Evolutionary conservation across 2,113 vertebrate species (phyloP).

Genomic region (Clarias magur): DNA sequence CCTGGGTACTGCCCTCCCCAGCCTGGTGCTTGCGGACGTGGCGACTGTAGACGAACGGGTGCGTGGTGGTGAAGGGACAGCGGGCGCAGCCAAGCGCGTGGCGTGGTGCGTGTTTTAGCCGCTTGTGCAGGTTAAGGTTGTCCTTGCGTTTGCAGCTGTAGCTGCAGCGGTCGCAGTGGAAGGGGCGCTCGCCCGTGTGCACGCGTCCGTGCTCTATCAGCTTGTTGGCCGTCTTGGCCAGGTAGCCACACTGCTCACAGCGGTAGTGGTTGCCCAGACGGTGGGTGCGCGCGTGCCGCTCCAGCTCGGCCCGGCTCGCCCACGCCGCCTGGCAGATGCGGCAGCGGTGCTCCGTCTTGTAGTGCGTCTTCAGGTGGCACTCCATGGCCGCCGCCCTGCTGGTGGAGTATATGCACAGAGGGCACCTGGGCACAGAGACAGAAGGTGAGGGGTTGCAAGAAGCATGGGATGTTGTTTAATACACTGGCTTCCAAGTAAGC

Average conservation of each 20-base stretch:
- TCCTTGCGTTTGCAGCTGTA: slow-evolving; percentile 99
- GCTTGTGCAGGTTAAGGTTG: slow-evolving; percentile 99
- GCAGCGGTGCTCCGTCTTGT: slow-evolving; percentile 98
- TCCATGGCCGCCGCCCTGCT: slow-evolving; percentile 97
- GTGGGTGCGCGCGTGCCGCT: slow-evolving; percentile 94
- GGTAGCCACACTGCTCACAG: slow-evolving; percentile 98
- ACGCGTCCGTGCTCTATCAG: slow-evolving; percentile 98
- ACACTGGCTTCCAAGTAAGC: slow-evolving; percentile 1
- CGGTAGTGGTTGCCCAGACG: slow-evolving; percentile 99
- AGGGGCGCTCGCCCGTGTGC: slow-evolving; percentile 98
- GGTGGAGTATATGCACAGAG: slow-evolving; percentile 98
- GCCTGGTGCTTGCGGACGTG: slow-evolving; percentile 96
- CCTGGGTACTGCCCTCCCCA: slow-evolving; percentile 72
- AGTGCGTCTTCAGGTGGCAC: slow-evolving; percentile 99
- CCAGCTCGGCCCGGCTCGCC: slow-evolving; percentile 94
- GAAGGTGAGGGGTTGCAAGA: slow-evolving; percentile 22
- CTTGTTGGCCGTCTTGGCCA: slow-evolving; percentile 99
- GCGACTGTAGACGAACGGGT: slow-evolving; percentile 97
- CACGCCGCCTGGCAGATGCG: slow-evolving; percentile 98
- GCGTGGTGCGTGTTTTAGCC: slow-evolving; percentile 96
- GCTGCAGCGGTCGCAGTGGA: slow-evolving; percentile 99
- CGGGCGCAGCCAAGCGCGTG: slow-evolving; percentile 93
- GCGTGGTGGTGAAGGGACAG: slow-evolving; percentile 98
- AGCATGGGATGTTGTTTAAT: slow-evolving; percentile 41
- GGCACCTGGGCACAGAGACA: slow-evolving; percentile 82